Evolutionary conservation across 1,140 invertebrate genomes (phyloP).

Genomic region (Aethina tumida): DNA sequence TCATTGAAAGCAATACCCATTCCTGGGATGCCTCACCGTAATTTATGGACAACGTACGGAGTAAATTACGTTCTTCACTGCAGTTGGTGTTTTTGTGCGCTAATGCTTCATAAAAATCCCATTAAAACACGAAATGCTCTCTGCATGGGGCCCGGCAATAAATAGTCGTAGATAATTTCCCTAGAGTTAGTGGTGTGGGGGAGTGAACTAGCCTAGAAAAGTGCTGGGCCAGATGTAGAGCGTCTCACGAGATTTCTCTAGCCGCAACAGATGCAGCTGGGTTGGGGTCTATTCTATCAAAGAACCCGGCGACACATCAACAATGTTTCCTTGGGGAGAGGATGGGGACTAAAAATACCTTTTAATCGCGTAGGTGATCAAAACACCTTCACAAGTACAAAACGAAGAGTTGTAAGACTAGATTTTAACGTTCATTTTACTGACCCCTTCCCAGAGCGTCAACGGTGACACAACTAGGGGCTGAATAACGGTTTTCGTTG

Average conservation of each 20-base stretch:
- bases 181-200: constrained; percentile 9
- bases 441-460: too few species aligned
- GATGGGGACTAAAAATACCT: constrained; percentile 4
- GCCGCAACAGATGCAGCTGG: constrained; percentile 4
- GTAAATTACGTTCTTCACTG: too few species aligned
- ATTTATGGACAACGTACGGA: too few species aligned
- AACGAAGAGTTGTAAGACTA: background rate
- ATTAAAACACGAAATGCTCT: background rate
- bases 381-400: constrained; percentile 1
- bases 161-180: constrained; percentile 8
- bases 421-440: too few species aligned
- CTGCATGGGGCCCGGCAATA: constrained; percentile 6
- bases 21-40: too few species aligned
- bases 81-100: too few species aligned
- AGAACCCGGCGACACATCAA: background rate
- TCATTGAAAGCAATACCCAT: too few species aligned
- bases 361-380: constrained; percentile 6
- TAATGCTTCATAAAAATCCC: constrained; percentile 4
- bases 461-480: too few species aligned
- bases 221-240: constrained; percentile 3
- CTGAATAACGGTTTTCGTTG: too few species aligned
- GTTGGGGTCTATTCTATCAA: constrained; percentile 7
- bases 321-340: background rate
- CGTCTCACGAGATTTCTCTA: constrained; percentile 6
- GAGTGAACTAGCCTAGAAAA: constrained; percentile 6